phyloP scores from a whole-genome alignment of 2,113 vertebrate species.

The Todiramphus saurophagus region DNA sequence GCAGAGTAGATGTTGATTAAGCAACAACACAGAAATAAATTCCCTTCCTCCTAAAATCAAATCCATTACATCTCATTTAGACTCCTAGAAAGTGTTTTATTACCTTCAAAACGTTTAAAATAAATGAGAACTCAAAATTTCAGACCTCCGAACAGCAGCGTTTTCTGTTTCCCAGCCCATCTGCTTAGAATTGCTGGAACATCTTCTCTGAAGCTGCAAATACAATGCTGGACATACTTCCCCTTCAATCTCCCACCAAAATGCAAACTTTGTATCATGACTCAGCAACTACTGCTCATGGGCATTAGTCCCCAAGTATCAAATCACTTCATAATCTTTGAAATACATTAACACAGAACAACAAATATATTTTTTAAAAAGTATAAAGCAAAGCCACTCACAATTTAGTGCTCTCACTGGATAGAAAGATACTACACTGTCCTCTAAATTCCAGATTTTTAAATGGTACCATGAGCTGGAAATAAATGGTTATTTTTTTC shows the following conservation, averaged over 20 bases:
- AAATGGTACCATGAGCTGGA: neutral
- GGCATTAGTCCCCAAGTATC: neutral
- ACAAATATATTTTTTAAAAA: neutral
- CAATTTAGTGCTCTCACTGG: neutral
- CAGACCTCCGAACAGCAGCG: neutral
- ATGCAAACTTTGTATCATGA: constrained; percentile 8
- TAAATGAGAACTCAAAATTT: neutral
- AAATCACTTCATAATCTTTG: neutral
- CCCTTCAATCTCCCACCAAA: constrained; percentile 7
- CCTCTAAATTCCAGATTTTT: neutral
- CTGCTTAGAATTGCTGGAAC: neutral
- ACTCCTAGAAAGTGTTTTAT: neutral
- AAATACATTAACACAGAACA: neutral
- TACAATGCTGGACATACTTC: neutral
- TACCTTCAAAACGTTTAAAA: neutral
- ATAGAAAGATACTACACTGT: neutral
- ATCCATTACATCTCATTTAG: constrained; percentile 38
- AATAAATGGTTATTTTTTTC: neutral
- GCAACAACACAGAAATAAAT: constrained; percentile 56
- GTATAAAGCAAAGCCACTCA: neutral
- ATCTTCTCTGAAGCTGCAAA: neutral
- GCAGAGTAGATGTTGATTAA: constrained; percentile 65
- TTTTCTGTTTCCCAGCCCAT: neutral
- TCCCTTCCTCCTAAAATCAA: constrained; percentile 41
- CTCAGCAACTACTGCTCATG: neutral